These are phyloP conservation scores for Blera fallax DNA, from an alignment of 2,888 invertebrate species.

Conservation along the genomic window DNA sequence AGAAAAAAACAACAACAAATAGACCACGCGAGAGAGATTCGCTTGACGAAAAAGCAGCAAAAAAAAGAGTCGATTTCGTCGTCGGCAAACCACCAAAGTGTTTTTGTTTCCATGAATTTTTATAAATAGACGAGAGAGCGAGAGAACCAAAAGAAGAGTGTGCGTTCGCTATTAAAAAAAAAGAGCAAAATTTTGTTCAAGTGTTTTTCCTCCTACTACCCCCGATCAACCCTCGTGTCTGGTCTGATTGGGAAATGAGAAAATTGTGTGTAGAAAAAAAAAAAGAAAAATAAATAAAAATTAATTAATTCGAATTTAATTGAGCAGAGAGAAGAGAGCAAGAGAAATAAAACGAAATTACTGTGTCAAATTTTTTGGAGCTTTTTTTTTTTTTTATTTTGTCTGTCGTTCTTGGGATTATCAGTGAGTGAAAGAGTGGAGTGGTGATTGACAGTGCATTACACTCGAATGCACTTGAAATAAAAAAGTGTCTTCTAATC, in stretches of 20 bases:
- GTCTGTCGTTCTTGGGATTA: constrained; percentile 15
- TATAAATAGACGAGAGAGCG: constrained; percentile 40
- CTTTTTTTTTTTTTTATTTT: constrained; percentile 21
- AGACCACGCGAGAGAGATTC: constrained; percentile 44
- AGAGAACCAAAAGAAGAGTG: neutral
- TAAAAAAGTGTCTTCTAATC: constrained; percentile 42
- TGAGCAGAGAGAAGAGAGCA: constrained; percentile 31
- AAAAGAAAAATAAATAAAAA: constrained; percentile 1
- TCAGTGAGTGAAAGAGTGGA: constrained; percentile 26
- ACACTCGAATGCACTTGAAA: constrained; percentile 60
- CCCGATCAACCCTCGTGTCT: neutral
- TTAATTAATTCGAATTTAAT: constrained; percentile 69
- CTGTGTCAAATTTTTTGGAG: constrained; percentile 50
- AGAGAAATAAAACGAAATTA: constrained; percentile 46
- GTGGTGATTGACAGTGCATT: constrained; percentile 58
- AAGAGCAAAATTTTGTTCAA: constrained; percentile 5
- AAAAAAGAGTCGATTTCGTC: constrained; percentile 27
- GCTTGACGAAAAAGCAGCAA: neutral
- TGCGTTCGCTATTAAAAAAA: constrained; percentile 7
- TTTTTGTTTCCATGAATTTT: constrained; percentile 31
- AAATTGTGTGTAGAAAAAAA: constrained; percentile 48
- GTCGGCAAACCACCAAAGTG: constrained; percentile 43
- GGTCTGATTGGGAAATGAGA: constrained; percentile 45
- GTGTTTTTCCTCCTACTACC: constrained; percentile 4
- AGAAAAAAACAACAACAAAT: constrained; percentile 16